Evolutionary conservation across 2,113 vertebrate species (phyloP).

Genomic region (Tor tambroides): DNA sequence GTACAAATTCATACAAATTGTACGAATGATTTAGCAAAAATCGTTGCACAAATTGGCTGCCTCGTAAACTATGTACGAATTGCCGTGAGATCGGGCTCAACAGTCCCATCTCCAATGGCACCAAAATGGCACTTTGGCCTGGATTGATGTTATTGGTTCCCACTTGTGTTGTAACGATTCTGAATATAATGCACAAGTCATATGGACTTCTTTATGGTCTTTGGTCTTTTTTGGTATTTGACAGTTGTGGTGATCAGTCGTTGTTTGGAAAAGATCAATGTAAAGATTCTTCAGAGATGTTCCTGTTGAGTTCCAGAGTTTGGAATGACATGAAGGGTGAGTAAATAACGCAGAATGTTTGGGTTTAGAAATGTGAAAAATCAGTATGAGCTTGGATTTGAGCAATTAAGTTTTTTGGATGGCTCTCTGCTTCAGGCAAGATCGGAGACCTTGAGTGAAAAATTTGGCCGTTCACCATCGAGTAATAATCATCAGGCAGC

Average conservation of each 20-base stretch:
- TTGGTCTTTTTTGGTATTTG: neutral
- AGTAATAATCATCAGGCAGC: conserved; percentile 23
- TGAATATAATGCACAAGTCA: neutral
- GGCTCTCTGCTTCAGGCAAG: neutral
- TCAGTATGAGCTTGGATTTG: neutral
- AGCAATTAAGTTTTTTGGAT: neutral
- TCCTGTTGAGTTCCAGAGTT: neutral
- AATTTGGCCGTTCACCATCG: neutral
- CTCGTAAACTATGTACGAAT: too few species aligned
- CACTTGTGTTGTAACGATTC: neutral
- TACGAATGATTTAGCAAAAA: too few species aligned
- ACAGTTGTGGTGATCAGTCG: neutral
- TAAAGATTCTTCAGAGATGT: neutral
- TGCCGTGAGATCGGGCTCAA: too few species aligned
- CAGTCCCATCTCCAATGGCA: neutral
- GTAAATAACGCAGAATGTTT: neutral
- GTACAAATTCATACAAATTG: too few species aligned
- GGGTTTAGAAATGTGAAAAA: neutral
- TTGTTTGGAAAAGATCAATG: neutral
- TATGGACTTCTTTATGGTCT: neutral
- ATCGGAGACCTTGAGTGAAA: neutral
- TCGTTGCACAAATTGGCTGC: too few species aligned
- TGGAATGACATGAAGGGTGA: neutral
- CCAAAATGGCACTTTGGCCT: neutral
- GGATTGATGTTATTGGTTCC: neutral